These are phyloP conservation scores for Hipposideros armiger DNA, from an alignment of 2,113 vertebrate genomes.

Conservation along the genomic window DNA sequence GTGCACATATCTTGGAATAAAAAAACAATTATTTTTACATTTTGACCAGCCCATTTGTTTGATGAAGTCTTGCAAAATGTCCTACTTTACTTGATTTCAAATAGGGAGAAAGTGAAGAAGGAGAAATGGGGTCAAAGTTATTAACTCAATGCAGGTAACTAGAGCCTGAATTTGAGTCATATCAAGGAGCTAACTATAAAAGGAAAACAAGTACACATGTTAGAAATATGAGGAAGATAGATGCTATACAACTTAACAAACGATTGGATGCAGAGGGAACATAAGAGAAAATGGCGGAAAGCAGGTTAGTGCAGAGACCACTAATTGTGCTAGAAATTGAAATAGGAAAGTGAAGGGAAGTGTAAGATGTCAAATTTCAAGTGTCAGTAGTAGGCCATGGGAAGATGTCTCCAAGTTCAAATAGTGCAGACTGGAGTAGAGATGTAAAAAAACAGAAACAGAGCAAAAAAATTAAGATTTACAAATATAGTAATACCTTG, in stretches of 20 bases:
- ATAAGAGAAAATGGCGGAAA: not conserved
- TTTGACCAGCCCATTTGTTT: not conserved
- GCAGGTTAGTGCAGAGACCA: not conserved
- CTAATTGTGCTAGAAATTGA: not conserved
- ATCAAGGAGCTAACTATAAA: not conserved
- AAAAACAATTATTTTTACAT: not conserved
- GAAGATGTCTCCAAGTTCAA: not conserved
- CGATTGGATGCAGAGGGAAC: too few relatives aligned
- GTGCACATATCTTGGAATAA: not conserved
- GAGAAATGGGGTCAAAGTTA: not conserved
- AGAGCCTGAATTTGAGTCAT: not conserved
- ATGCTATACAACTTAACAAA: not conserved
- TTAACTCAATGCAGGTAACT: not conserved
- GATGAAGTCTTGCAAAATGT: not conserved
- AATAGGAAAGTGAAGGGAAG: not conserved
- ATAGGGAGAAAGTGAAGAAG: not conserved
- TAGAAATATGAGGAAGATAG: not conserved
- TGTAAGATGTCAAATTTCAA: not conserved
- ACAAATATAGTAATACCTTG: not conserved
- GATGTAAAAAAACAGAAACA: not conserved
- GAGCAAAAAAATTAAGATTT: not conserved
- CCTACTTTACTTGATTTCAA: not conserved
- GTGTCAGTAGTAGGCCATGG: not conserved
- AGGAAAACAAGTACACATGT: not conserved
- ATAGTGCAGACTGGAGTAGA: not conserved